phyloP scores from a whole-genome alignment of 92 coral and sea anemone species.

The Nematostella vectensis region DNA sequence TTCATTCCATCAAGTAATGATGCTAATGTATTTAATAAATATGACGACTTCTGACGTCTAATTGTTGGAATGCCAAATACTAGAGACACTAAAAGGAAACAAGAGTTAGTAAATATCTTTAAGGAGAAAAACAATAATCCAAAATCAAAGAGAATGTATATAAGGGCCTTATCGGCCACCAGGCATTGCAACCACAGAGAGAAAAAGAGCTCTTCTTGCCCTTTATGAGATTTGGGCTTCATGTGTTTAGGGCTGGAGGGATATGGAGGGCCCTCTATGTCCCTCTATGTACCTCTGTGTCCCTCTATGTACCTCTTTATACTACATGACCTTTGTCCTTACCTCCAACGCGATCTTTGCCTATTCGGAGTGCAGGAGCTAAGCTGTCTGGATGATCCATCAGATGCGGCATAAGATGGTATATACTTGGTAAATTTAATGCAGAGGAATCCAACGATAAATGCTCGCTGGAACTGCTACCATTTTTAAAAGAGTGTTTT shows the following conservation, averaged over 20 bases:
- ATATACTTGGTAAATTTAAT: constrained; percentile 82
- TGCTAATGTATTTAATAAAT: constrained; percentile 65
- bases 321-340: no score
- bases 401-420: constrained; percentile 88
- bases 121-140: neutral
- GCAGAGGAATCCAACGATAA: constrained; percentile 28
- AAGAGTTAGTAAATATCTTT: neutral
- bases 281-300: no score
- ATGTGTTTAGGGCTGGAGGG: no score
- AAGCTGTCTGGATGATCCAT: constrained; percentile 71
- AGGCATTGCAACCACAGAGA: neutral
- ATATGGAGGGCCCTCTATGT: no score
- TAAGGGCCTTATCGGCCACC: no score
- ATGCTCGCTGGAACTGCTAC: constrained; percentile 8
- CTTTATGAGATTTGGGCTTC: no score
- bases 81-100: constrained; percentile 63
- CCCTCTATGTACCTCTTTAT: no score
- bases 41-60: constrained; percentile 64
- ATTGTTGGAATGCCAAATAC: constrained; percentile 97
- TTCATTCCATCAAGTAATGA: constrained; percentile 76
- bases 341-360: constrained; percentile 86
- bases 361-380: constrained; percentile 65
- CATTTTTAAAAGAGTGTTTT: constrained; percentile 8
- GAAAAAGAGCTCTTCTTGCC: no score
- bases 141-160: no score